Conservation (phyloP, 2,113 vertebrate species). For the Alethe diademata region DNA sequence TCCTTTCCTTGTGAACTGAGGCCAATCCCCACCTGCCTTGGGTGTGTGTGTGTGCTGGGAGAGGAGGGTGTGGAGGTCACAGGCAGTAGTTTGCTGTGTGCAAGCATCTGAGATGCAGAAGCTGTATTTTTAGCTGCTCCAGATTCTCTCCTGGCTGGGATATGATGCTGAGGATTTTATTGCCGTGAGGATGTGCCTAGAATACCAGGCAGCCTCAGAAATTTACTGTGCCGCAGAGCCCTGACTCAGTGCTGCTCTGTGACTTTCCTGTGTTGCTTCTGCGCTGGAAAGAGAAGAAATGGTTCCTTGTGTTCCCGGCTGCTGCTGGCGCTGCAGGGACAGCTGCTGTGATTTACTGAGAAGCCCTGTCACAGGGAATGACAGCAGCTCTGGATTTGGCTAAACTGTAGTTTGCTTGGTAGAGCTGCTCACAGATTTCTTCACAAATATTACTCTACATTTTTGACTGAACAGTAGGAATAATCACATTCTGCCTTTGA, state of each 20-base stretch:
- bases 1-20: background rate
- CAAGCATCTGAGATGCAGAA: slow-evolving; percentile 33
- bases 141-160: slow-evolving; percentile 55
- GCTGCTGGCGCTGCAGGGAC: background rate
- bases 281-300: background rate
- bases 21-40: background rate
- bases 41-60: background rate
- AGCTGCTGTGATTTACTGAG: slow-evolving; percentile 44
- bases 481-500: background rate
- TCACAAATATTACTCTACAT: background rate
- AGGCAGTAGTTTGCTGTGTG: slow-evolving; percentile 6
- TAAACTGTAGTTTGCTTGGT: background rate
- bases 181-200: slow-evolving; percentile 64
- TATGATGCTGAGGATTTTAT: slow-evolving; percentile 67
- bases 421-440: background rate
- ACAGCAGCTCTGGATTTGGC: background rate
- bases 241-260: slow-evolving; percentile 49
- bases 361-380: background rate
- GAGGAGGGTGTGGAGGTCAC: slow-evolving; percentile 6
- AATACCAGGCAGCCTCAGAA: slow-evolving; percentile 66
- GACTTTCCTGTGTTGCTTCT: slow-evolving; percentile 37
- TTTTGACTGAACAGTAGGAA: background rate
- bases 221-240: slow-evolving; percentile 64
- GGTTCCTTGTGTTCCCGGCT: slow-evolving; percentile 9
- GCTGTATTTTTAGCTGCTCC: slow-evolving; percentile 74